Evolutionary conservation across 2,113 vertebrate genomes (phyloP).

Genomic region (Syrmaticus mikado): DNA sequence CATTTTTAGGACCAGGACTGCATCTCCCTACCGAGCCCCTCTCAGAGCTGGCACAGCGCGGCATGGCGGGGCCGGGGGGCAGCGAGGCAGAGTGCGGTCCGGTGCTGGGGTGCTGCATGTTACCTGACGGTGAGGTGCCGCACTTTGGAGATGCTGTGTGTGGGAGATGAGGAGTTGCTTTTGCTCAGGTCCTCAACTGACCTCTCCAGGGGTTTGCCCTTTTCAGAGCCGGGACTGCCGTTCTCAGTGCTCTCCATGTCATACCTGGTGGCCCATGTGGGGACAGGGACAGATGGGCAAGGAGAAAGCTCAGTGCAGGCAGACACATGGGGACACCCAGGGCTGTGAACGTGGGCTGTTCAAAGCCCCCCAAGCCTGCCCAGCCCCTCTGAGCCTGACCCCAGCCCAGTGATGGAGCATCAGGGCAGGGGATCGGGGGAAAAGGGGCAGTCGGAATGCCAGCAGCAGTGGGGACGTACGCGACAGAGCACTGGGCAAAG

Average conservation of each 20-base stretch:
- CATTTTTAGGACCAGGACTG: background rate
- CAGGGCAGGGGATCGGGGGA: background rate
- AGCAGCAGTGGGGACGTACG: constrained; percentile 75
- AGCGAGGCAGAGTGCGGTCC: constrained; percentile 4
- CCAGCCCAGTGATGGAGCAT: background rate
- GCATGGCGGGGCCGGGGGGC: background rate
- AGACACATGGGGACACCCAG: too few species aligned
- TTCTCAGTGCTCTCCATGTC: constrained; percentile 85
- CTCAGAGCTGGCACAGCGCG: background rate
- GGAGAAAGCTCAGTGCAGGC: accelerated
- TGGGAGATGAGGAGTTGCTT: constrained; percentile 69
- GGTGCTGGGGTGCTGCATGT: background rate
- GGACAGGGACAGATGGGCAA: background rate
- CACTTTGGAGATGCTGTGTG: constrained; percentile 75
- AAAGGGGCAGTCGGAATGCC: background rate
- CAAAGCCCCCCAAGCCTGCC: background rate
- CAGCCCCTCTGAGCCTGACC: background rate
- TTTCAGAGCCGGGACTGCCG: constrained; percentile 78
- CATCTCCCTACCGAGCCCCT: background rate
- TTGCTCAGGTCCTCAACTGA: constrained; percentile 87
- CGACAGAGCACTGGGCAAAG: constrained; percentile 85
- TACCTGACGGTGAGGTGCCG: constrained; percentile 88
- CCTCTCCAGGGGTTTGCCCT: constrained; percentile 79
- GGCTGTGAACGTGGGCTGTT: background rate
- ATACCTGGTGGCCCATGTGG: constrained; percentile 75